Evolutionary conservation across 2,888 invertebrate species (phyloP), one percentile per base, ranked within the genome.

Genomic region (Drosophila suboccidentalis): DNA sequence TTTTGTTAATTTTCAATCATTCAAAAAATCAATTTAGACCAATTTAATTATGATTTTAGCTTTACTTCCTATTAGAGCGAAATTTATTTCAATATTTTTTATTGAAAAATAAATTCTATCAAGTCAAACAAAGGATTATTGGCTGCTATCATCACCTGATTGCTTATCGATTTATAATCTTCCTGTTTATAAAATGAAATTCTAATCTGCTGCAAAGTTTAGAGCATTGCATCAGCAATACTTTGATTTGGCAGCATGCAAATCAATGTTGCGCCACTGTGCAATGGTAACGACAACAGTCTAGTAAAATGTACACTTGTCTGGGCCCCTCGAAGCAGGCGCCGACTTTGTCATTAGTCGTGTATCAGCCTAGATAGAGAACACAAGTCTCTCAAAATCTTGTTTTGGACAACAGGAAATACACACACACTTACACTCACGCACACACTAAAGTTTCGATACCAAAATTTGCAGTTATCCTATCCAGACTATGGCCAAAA

Each of bases 401-500:
- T 55, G 41, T 38, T 54, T 34, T 50, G 36, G 38, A 47, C 50
- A 32, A 17, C 26, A 22, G 15, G 4, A 10, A 26, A 8, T 11
- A 51, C 51, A 41, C 44, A 58, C 26, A 26, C 44, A 26, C 15
- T 15, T 26, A 29, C 29, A 29, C 29, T 8, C 29, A 8, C 22
- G 36, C 11, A 58, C 46, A 46, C 46, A 22, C 51, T 51, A 36
- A 61, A 59, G 66, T 68, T 71, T 60, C 54, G 58, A 64, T 49
- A 46, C 13, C 13, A 19, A 77, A 68, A 58, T 82, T 74, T 66
- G 55, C 71, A 65, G 73, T 68, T 69, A 32, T 63, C 46, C 59
- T 34, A 61, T 5, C 26, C 26, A 26, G 44, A 73, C 68, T 49
- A 90, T 91, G 91, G 75, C 81, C 71, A 74, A 89, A 55, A 70